A percentile compares a stretch with the other conserved stretches of the same genome.
Conservation (phyloP, 1,140 invertebrate genomes). For the Formica selysi region DNA sequence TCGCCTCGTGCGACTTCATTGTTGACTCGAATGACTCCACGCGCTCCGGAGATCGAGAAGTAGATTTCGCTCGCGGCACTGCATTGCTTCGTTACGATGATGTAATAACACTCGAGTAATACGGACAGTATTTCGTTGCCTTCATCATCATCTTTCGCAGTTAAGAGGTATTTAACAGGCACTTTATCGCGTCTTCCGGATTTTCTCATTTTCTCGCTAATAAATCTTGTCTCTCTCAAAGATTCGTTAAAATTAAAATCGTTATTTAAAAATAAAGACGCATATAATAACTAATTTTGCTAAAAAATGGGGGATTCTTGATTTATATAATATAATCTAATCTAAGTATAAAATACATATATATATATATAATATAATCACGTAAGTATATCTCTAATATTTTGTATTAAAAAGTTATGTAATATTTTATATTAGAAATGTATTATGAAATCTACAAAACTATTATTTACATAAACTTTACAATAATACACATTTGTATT, state of each 20-base stretch:
- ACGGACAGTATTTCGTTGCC: background rate
- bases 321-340: no score
- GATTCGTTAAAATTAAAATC: background rate
- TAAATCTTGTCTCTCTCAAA: background rate
- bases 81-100: background rate
- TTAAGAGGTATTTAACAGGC: background rate
- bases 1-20: conserved; percentile 35
- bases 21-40: conserved; percentile 19
- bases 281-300: background rate
- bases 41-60: conserved; percentile 15
- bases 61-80: conserved; percentile 1
- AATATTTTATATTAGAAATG: no score
- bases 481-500: no score
- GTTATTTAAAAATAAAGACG: background rate
- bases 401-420: no score
- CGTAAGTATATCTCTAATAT: no score
- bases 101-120: conserved; percentile 5
- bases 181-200: background rate
- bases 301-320: background rate
- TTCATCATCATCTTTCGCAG: background rate
- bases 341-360: no score
- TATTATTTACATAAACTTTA: no score
- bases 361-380: no score
- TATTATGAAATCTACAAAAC: no score
- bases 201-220: background rate